Evolutionary conservation across 2,888 invertebrate species (phyloP).

Genomic region (Caenorhabditis angaria): DNA sequence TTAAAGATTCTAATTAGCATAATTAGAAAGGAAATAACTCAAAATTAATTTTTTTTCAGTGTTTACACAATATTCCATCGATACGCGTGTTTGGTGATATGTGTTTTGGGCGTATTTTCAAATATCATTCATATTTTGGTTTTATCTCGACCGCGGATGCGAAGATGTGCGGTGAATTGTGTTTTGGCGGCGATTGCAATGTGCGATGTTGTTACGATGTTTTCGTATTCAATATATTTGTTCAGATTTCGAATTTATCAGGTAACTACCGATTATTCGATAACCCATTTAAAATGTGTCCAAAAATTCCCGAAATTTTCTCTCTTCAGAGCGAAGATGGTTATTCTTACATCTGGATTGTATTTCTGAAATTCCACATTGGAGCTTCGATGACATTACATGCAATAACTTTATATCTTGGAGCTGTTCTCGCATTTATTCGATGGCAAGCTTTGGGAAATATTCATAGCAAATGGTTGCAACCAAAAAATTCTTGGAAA

Average conservation of each 20-base stretch:
- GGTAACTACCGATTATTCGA: too few relatives aligned
- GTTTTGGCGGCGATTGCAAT: slow-evolving; percentile 61
- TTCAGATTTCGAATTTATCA: slow-evolving; percentile 58
- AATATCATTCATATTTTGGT: slow-evolving; percentile 61
- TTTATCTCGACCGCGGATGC: slow-evolving; percentile 51
- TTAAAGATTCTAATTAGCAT: too few relatives aligned
- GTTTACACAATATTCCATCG: slow-evolving; percentile 61
- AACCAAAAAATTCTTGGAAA: slow-evolving; percentile 55
- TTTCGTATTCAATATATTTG: slow-evolving; percentile 56
- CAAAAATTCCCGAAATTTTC: too few relatives aligned
- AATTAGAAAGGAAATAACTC: background rate
- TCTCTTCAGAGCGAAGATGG: slow-evolving; percentile 44
- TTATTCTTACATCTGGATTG: slow-evolving; percentile 53
- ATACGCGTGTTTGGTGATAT: slow-evolving; percentile 60
- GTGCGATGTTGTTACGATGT: slow-evolving; percentile 64
- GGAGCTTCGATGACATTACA: slow-evolving; percentile 62
- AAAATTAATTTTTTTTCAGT: slow-evolving; percentile 47
- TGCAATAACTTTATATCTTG: slow-evolving; percentile 63
- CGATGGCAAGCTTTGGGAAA: slow-evolving; percentile 61
- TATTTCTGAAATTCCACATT: slow-evolving; percentile 58
- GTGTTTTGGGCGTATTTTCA: slow-evolving; percentile 56
- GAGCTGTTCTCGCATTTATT: slow-evolving; percentile 60
- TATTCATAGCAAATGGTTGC: slow-evolving; percentile 60
- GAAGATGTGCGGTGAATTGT: slow-evolving; percentile 62
- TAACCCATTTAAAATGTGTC: too few relatives aligned